Percentiles rank a stretch among this genome's conserved stretches.
phyloP scores from a whole-genome alignment of 2,888 invertebrate genomes.

The Frankliniella intonsa region DNA sequence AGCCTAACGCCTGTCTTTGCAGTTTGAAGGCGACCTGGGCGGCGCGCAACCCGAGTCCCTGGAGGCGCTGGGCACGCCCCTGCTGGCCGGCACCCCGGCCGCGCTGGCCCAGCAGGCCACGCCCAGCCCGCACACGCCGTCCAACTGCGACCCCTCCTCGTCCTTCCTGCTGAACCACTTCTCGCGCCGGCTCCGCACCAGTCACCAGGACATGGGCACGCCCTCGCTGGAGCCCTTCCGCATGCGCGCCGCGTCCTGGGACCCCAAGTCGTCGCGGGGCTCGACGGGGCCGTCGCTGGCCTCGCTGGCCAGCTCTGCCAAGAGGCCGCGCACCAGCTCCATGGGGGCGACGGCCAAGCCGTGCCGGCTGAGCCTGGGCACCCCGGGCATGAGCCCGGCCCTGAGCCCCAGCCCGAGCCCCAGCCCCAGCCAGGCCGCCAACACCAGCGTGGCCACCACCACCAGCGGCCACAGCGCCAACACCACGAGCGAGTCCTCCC shows the following conservation, averaged over 20 bases:
- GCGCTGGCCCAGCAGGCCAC: background rate
- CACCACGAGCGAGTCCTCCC: too few relatives aligned
- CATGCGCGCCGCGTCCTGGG: slow-evolving; percentile 41
- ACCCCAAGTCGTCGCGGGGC: slow-evolving; percentile 33
- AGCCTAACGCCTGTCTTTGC: background rate
- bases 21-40: background rate
- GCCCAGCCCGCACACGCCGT: background rate
- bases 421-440: background rate
- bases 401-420: background rate
- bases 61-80: background rate
- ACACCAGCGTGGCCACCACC: too few relatives aligned
- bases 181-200: background rate
- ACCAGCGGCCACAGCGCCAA: too few relatives aligned
- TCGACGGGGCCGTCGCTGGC: slow-evolving; percentile 33
- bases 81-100: background rate
- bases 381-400: background rate
- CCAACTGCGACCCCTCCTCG: background rate
- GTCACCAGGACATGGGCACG: background rate
- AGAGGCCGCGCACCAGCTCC: slow-evolving; percentile 40
- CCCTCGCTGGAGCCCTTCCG: slow-evolving; percentile 37
- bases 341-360: slow-evolving; percentile 40
- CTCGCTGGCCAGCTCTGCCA: slow-evolving; percentile 33
- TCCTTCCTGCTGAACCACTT: slow-evolving; percentile 13
- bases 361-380: slow-evolving; percentile 27
- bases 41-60: background rate